phyloP scores from a whole-genome alignment of 1,140 invertebrate genomes.

The Aethina tumida region DNA sequence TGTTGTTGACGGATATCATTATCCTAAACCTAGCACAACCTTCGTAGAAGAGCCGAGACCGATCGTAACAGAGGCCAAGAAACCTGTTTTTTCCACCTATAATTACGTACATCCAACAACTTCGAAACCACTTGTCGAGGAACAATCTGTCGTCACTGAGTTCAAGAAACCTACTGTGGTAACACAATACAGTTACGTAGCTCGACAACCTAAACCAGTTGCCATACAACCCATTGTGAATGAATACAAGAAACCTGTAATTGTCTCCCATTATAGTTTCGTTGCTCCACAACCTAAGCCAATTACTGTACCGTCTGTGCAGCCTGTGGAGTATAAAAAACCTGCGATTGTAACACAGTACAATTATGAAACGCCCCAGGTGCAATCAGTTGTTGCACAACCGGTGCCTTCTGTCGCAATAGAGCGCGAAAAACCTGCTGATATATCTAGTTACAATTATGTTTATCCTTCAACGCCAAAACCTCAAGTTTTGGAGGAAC shows the following conservation, averaged over 20 bases:
- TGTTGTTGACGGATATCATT: slow-evolving; percentile 36
- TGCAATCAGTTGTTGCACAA: no score
- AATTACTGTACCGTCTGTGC: no score
- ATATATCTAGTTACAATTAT: slow-evolving; percentile 17
- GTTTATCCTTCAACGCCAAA: slow-evolving; percentile 8
- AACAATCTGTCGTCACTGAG: slow-evolving; percentile 4
- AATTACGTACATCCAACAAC: slow-evolving; percentile 9
- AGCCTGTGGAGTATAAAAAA: no score
- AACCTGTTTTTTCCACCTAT: slow-evolving; percentile 6
- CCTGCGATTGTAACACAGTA: no score
- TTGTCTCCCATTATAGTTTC: no score
- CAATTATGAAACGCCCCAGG: no score
- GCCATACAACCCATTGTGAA: no score
- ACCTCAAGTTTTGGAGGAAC: slow-evolving; percentile 6
- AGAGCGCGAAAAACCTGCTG: slow-evolving; percentile 11
- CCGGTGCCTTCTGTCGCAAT: slow-evolving; percentile 8
- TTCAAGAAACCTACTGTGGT: slow-evolving; percentile 17
- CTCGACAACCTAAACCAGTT: no score
- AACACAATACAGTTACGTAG: slow-evolving; percentile 15
- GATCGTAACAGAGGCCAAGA: slow-evolving; percentile 1
- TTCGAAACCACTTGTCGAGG: no score
- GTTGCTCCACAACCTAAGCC: no score
- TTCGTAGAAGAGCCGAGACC: slow-evolving; percentile 31
- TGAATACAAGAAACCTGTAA: no score
- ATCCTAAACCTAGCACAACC: slow-evolving; percentile 35